Evolutionary conservation across 2,888 invertebrate species (phyloP), one percentile per base, ranked within the genome.

Genomic region (Latheticus oryzae): DNA sequence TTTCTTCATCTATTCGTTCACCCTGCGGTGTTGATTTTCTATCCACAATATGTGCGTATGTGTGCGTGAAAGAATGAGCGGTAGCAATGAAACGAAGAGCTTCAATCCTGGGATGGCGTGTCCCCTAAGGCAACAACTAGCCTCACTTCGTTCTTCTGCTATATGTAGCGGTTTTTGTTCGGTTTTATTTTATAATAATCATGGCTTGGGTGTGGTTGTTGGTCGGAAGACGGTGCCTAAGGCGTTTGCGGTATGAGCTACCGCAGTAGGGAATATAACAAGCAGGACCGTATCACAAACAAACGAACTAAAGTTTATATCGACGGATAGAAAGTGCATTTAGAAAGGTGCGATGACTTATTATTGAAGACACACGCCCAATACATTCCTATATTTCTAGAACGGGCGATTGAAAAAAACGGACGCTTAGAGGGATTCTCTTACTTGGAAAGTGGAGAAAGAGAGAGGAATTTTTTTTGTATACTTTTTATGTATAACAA

Each of bases 181-280:
- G 19, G 58, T 58, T 52, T 57, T 58, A 47, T 58, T 52, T 52
- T 54, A 54, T 45, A 54, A 54, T 54, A 54, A 54, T 54, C 53
- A 54, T 37, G 53, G 45, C 58, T 60, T 68, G 68, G 68, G 68
- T 68, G 68, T 68, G 68, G 68, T 59, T 63, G 65, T 50, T 64
- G 51, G 13, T 54, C 38, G 51, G 54, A 60, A 61, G 62, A 64
- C 58, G 65, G 65, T 64, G 65, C 64, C n/a, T n/a, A 61, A 68
- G 54, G 45, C 45, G 28, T 32, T 54, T 45, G 54, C 54, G 54
- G 54, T 54, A 54, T 54, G 53, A 54, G 55, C 55, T 55, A 55
- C 55, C 48, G 47, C 43, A 58, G 58, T 54, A 58, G 58, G 54
- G 58, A 58, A 58, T 32, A 48, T 12, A n/a, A n/a, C n/a, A n/a